These are phyloP conservation scores for Yponomeuta sedellus DNA, from an alignment of 2,888 invertebrate species.

Conservation along the genomic window DNA sequence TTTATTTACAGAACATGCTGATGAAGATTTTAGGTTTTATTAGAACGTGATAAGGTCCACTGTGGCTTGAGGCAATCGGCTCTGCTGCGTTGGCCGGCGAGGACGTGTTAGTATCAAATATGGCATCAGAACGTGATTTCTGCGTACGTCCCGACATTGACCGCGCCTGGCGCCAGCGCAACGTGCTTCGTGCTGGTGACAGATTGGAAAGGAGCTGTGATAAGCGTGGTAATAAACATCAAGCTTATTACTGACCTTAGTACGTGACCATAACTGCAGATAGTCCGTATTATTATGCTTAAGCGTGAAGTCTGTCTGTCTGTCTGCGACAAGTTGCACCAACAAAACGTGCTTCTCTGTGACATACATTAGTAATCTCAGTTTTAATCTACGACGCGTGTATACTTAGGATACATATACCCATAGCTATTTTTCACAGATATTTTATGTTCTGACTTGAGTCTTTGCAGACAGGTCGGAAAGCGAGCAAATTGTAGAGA, in stretches of 20 bases:
- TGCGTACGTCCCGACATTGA: background rate
- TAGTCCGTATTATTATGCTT: background rate
- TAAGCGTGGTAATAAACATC: background rate
- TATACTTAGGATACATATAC: too few species aligned
- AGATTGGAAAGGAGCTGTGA: background rate
- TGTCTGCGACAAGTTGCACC: background rate
- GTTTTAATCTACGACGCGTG: too few species aligned
- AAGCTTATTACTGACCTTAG: background rate
- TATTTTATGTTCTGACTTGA: too few species aligned
- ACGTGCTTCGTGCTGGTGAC: slow-evolving; percentile 8
- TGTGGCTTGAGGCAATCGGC: background rate
- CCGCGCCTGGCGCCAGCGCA: slow-evolving; percentile 5
- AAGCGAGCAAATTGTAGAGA: too few species aligned
- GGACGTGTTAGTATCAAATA: slow-evolving; percentile 13
- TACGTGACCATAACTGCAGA: background rate
- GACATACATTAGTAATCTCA: too few species aligned
- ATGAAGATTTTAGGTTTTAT: background rate
- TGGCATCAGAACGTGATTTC: slow-evolving; percentile 8
- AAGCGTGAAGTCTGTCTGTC: background rate
- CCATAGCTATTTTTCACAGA: too few species aligned
- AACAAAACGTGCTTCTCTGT: background rate
- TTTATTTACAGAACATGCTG: background rate
- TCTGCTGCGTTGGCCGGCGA: background rate
- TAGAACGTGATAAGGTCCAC: background rate
- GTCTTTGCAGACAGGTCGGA: too few species aligned